Percentiles rank a stretch among this genome's conserved stretches.
Evolutionary conservation across 2,888 invertebrate species (phyloP).

Genomic region (Aspidiotus destructor): DNA sequence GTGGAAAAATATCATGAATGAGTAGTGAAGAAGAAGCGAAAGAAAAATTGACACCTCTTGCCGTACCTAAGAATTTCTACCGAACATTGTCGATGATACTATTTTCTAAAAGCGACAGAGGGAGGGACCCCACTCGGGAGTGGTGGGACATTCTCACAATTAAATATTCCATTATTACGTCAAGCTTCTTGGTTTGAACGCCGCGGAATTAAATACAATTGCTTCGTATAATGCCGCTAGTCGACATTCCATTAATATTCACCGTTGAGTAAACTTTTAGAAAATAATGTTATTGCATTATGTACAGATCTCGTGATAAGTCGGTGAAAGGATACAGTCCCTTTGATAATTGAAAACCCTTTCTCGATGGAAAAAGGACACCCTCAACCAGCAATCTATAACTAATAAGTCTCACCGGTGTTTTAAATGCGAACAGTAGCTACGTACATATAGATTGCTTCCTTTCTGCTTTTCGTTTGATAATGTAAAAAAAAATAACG

Average conservation of each 20-base stretch:
- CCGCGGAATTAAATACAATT: slow-evolving; percentile 17
- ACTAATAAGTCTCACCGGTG: slow-evolving; percentile 26
- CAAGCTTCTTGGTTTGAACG: slow-evolving; percentile 12
- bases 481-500: slow-evolving; percentile 17
- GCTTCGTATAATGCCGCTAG: slow-evolving; percentile 16
- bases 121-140: too few relatives aligned
- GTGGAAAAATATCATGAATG: too few relatives aligned
- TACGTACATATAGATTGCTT: slow-evolving; percentile 2
- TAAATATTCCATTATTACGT: slow-evolving; percentile 25
- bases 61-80: too few relatives aligned
- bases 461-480: slow-evolving; percentile 20
- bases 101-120: too few relatives aligned
- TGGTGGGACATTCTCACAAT: not conserved
- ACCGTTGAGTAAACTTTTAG: slow-evolving; percentile 20
- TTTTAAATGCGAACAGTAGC: slow-evolving; percentile 18
- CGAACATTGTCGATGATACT: too few relatives aligned
- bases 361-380: slow-evolving; percentile 18
- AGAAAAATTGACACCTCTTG: too few relatives aligned
- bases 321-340: slow-evolving; percentile 28
- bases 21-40: too few relatives aligned
- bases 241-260: slow-evolving; percentile 25
- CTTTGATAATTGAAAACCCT: slow-evolving; percentile 29
- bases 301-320: slow-evolving; percentile 28
- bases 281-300: slow-evolving; percentile 31
- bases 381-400: slow-evolving; percentile 31